Percentiles rank a stretch among this genome's conserved stretches.
Evolutionary conservation across 1,140 invertebrate species (phyloP).

Genomic region (Ylistrum balloti): DNA sequence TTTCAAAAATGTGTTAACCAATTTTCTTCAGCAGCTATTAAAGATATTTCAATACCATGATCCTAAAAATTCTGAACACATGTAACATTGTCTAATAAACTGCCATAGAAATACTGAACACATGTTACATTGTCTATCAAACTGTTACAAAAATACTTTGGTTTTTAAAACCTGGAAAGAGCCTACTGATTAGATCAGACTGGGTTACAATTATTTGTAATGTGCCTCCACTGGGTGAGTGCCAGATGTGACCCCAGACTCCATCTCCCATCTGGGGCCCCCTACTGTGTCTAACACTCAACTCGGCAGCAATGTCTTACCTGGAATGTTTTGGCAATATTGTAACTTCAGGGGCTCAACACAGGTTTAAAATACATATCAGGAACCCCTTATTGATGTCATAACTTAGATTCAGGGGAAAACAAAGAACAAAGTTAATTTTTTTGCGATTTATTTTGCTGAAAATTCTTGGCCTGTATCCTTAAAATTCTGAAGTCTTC

Average conservation of each 20-base stretch:
- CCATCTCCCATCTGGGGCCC: background rate
- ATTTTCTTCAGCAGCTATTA: no score
- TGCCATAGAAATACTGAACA: background rate
- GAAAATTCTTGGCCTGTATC: no score
- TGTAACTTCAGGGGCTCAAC: background rate
- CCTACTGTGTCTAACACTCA: background rate
- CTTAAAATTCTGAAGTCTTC: no score
- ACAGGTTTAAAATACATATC: background rate
- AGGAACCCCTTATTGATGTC: no score
- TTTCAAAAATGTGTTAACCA: no score
- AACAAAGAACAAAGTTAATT: no score
- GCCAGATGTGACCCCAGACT: constrained; percentile 29
- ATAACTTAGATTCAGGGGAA: no score
- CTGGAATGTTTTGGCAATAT: constrained; percentile 34
- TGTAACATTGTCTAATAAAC: no score
- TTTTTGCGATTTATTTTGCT: no score
- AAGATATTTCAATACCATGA: no score
- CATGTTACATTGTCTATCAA: background rate
- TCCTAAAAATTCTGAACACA: no score
- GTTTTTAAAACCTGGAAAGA: background rate
- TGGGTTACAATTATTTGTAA: background rate
- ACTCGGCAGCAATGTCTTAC: background rate
- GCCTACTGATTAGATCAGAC: background rate
- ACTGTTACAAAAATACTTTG: background rate
- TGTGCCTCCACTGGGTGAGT: constrained; percentile 13